phyloP scores from a whole-genome alignment of 1,140 invertebrate species.

The Zaprionus lachaisei region DNA sequence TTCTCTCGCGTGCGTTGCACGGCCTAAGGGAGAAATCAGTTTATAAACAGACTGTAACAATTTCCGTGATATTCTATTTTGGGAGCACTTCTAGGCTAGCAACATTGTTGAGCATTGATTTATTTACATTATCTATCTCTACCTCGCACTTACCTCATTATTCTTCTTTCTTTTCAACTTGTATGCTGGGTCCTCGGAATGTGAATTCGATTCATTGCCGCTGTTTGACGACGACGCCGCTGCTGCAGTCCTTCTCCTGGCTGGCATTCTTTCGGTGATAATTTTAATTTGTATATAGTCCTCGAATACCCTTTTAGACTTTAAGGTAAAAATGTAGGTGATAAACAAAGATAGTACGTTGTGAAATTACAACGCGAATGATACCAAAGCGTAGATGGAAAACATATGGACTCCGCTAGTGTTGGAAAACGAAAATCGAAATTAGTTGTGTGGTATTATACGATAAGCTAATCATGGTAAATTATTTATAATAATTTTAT shows the following conservation, averaged over 20 bases:
- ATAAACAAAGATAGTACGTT: conserved; percentile 42
- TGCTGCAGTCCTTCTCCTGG: conserved; percentile 67
- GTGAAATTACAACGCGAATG: conserved; percentile 73
- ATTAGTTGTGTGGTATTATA: conserved; percentile 63
- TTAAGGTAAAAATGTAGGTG: conserved; percentile 35
- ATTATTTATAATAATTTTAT: conserved; percentile 31
- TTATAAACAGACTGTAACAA: conserved; percentile 7
- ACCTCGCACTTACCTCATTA: conserved; percentile 67
- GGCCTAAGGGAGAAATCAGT: conserved; percentile 61
- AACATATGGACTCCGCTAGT: conserved; percentile 62
- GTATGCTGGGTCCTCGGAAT: conserved; percentile 65
- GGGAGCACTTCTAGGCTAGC: conserved; percentile 48
- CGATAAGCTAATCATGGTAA: conserved; percentile 27
- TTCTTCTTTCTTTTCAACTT: conserved; percentile 79
- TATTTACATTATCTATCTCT: conserved; percentile 31
- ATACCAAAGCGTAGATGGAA: conserved; percentile 60
- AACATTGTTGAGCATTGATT: conserved; percentile 51
- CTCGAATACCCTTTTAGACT: conserved; percentile 10
- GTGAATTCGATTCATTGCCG: conserved; percentile 46
- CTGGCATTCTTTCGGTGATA: conserved; percentile 78
- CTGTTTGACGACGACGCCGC: conserved; percentile 52
- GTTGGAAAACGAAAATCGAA: conserved; percentile 46
- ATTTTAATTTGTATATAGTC: conserved; percentile 76
- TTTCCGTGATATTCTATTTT: conserved; percentile 56
- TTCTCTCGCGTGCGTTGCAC: conserved; percentile 80